Base-by-base conservation (phyloP, 2,797 vertebrate species). In the Sebastes taczanowskii region DNA sequence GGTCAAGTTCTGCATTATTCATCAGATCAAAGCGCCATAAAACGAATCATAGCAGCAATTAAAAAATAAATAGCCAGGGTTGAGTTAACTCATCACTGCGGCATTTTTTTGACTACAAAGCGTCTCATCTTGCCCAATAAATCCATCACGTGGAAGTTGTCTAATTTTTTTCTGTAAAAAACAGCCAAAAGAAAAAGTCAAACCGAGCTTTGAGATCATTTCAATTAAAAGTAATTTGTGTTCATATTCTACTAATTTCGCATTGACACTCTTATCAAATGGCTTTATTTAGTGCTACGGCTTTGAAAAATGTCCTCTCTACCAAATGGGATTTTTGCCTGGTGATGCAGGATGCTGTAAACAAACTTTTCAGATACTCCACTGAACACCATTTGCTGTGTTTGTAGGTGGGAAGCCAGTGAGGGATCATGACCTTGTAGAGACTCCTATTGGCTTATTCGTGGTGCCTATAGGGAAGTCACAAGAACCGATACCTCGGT, bases 31-130 rank as follows among this genome's bases (percentile, higher is more conserved):
- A 52, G 13, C 42, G 22, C 75, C 53, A 30, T 59, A 22, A 71
- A 86, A 71, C 22, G 1, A 16, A 71, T 69, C 27, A 65, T 68
- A 85, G 61, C 34, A 20, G 46, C 56, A 56, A 58, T 77, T 70
- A 64, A 23, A 71, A 25, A 63, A 27, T 18, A 61, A 80, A 63
- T 13, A 52, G 46, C 20, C 2, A 5, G 30, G 4, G 10, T 16
- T 38, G 7, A 65, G 46, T 60, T 23, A 34, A 60, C 14, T 56
- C 72, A 30, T 1, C 49, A 35, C 11, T 52, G 42, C 25, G 49
- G 42, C 30, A 27, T 42, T 52, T 42, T 56, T 42, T 32, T 22
- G 11, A 42, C 66, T 23, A 60, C 53, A 65, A 81, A 74, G 62
- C 34, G 9, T 67, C n/a, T 27, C 9, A 34, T 61, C 27, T 18